Conservation (phyloP, 2,888 invertebrate species). For the Hypolimnas misippus region DNA sequence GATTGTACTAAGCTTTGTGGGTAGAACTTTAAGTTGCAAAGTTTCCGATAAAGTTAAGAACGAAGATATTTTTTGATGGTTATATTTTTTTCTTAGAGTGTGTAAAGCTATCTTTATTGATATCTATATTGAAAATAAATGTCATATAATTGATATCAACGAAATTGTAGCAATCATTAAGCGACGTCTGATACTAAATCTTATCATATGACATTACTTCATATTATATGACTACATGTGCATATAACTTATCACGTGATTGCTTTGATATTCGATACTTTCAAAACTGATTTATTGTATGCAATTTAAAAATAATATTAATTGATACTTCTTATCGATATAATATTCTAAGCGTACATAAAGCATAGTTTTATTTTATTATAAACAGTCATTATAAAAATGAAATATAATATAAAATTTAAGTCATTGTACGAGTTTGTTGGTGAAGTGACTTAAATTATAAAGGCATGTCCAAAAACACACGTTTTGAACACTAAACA, state of each 20-base stretch:
- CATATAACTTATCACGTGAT: background rate
- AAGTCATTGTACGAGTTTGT: constrained; percentile 21
- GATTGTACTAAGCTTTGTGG: background rate
- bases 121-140: too few relatives aligned
- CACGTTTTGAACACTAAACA: constrained; percentile 28
- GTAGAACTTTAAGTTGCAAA: too few relatives aligned
- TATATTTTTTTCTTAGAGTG: too few relatives aligned
- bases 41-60: too few relatives aligned
- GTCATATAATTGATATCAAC: too few relatives aligned
- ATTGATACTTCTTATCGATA: constrained; percentile 2
- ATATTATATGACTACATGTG: background rate
- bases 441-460: constrained; percentile 22
- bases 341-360: background rate
- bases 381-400: constrained; percentile 13
- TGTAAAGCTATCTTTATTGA: too few relatives aligned
- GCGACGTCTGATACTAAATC: too few relatives aligned
- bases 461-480: constrained; percentile 32
- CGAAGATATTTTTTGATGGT: too few relatives aligned
- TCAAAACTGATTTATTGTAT: background rate
- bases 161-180: too few relatives aligned
- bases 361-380: background rate
- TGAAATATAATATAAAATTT: background rate
- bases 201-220: too few relatives aligned
- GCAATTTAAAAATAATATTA: background rate
- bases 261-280: too few relatives aligned